phyloP scores from a whole-genome alignment of 2,113 vertebrate species.

The Oreamnos americanus region DNA sequence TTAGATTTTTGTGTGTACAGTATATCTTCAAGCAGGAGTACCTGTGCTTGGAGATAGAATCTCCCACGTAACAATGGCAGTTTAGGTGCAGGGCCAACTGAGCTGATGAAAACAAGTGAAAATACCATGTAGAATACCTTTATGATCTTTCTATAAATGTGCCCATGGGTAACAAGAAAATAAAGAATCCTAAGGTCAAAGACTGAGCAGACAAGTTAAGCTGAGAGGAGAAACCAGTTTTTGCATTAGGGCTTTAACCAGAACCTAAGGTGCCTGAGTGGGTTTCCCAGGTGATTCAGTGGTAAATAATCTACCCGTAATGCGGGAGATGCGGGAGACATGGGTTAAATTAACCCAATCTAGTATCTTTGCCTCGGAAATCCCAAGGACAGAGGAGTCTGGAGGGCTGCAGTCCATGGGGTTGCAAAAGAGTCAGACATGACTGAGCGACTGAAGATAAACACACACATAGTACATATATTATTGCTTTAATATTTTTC shows the following conservation, averaged over 20 bases:
- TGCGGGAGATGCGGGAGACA: background rate
- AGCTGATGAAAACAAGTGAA: conserved; percentile 9
- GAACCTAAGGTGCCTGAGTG: background rate
- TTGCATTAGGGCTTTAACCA: background rate
- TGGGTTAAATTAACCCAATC: background rate
- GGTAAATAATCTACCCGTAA: background rate
- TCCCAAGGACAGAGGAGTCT: background rate
- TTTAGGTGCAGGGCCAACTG: background rate
- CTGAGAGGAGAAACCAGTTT: background rate
- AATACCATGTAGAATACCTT: background rate
- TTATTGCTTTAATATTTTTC: conserved; percentile 6
- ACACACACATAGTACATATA: background rate
- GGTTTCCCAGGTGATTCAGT: background rate
- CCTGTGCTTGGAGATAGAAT: conserved; percentile 43
- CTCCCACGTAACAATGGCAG: background rate
- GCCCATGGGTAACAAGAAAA: background rate
- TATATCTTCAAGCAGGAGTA: conserved; percentile 13
- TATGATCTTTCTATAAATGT: background rate
- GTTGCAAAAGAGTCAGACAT: background rate
- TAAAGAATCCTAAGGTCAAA: background rate
- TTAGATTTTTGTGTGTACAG: background rate
- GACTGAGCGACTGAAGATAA: background rate
- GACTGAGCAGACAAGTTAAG: background rate
- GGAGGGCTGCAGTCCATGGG: background rate
- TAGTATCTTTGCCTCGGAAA: background rate